Evolutionary conservation across 1,140 invertebrate genomes (phyloP).

Genomic region (Odontomachus brunneus): DNA sequence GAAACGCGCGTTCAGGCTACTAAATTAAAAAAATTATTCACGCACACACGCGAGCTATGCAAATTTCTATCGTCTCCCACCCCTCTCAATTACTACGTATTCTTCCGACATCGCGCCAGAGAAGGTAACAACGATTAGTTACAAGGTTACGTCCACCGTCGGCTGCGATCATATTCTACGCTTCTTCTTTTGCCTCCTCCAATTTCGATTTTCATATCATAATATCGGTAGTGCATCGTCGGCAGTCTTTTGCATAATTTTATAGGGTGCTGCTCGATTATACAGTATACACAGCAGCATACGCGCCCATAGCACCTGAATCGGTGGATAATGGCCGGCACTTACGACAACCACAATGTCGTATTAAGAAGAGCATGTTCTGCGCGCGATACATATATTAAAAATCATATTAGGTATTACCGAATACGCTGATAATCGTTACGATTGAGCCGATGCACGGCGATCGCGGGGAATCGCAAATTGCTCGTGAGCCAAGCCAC

Average conservation of each 20-base stretch:
- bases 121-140: background rate
- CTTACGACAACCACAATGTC: conserved; percentile 31
- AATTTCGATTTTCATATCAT: background rate
- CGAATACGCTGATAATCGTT: background rate
- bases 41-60: too few species aligned
- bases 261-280: conserved; percentile 32
- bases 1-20: too few species aligned
- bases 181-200: background rate
- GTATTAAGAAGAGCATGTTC: background rate
- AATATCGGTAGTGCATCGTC: background rate
- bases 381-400: background rate
- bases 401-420: conserved; percentile 11
- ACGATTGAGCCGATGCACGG: too few species aligned
- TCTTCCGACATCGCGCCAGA: background rate
- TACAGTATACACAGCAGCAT: background rate
- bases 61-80: too few species aligned
- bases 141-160: background rate
- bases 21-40: too few species aligned
- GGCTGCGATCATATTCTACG: background rate
- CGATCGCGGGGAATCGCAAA: background rate
- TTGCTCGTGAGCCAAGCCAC: background rate
- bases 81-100: too few species aligned
- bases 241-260: conserved; percentile 46
- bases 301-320: background rate
- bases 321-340: conserved; percentile 3